Base-by-base conservation (phyloP, 2,888 invertebrate species). In the Cistogaster globosa region DNA sequence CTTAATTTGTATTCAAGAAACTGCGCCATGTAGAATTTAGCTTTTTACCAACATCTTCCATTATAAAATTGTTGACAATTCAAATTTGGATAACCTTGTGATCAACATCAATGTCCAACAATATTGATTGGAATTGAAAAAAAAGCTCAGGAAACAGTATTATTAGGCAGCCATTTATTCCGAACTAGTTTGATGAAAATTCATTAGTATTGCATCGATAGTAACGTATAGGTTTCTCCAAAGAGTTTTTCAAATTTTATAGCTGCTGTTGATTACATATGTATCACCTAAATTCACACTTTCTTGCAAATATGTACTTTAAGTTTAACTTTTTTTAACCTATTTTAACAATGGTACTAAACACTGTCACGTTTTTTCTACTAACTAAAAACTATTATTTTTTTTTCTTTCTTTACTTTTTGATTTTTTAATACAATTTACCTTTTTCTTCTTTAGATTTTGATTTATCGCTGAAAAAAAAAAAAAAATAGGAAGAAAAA, bases 391-490 rank as follows among this genome's bases (percentile, higher is more conserved):
- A 63, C 20, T 58, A 8, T 1, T 4, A 42, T 67, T 55, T 51
- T 32, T 48, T 60, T 63, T 57, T 65, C 69, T 42, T 53, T 48
- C 48, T 62, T 78, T 83, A 84, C 71, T 84, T 83, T 75, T 32
- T 8, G 32, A 32, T 7, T 32, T 18, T 53, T 83, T 76, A 75
- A 87, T 36, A 84, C 84, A 87, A 91, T 88, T 92, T 92, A 92
- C 92, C 92, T 92, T 92, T 92, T 81, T 92, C 92, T 87, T 92
- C 92, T 90, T 92, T 92, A 74, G 90, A 88, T 87, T 92, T 92
- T 18, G 78, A 67, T 78, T 85, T 94, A 55, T 85, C 85, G 11
- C 85, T 85, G 53, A 79, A 85, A 74, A 60, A 18, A 69, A 57
- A 0, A 48, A 9, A 65, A 57, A 58, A 6, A 16, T 22, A 62